phyloP scores from a whole-genome alignment of 2,888 invertebrate genomes.

The Cremastobaeus sp. region DNA sequence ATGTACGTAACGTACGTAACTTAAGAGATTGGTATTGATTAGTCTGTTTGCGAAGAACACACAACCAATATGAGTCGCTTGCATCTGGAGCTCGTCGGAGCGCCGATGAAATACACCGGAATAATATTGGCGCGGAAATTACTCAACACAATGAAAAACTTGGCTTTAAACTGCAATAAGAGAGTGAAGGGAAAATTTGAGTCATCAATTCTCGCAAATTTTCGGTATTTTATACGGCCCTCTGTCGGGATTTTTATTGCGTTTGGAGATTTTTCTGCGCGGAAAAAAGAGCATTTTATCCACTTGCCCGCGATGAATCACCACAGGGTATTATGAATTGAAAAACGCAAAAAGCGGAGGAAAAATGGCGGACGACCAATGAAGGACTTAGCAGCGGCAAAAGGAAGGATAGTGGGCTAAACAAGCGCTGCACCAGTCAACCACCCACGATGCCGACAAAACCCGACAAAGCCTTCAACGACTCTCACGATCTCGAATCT shows the following conservation, averaged over 20 bases:
- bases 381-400: conserved; percentile 34
- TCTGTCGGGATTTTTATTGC: no score
- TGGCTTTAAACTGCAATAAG: conserved; percentile 57
- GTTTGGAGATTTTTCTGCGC: no score
- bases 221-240: no score
- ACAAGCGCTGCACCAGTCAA: conserved; percentile 53
- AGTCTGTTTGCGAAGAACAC: conserved; percentile 76
- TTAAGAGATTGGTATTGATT: conserved; percentile 77
- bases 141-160: conserved; percentile 76
- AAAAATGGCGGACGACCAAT: conserved; percentile 52
- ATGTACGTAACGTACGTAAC: conserved; percentile 63
- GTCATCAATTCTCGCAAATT: no score
- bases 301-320: no score
- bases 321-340: no score
- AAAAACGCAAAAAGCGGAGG: conserved; percentile 27
- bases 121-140: conserved; percentile 77
- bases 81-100: conserved; percentile 65
- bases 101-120: conserved; percentile 72
- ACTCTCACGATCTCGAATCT: conserved; percentile 76
- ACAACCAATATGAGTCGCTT: conserved; percentile 71
- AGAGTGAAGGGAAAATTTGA: neutral
- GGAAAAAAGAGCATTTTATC: no score
- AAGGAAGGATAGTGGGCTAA: conserved; percentile 57
- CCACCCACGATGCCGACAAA: conserved; percentile 70
- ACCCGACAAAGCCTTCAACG: conserved; percentile 71